These are phyloP conservation scores for Propithecus coquereli DNA, from an alignment of 2,113 vertebrate genomes.

Conservation along the genomic window DNA sequence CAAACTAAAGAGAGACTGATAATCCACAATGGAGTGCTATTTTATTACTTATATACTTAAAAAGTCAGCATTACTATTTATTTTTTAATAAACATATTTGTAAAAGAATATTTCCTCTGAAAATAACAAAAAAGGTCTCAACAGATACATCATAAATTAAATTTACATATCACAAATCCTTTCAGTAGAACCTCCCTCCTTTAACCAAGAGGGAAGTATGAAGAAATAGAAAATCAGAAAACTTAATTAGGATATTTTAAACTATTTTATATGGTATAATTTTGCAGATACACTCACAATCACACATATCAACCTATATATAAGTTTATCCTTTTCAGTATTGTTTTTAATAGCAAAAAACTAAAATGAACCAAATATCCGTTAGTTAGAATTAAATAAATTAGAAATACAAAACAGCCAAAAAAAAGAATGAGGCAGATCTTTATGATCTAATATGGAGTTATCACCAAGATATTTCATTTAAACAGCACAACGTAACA, in stretches of 20 bases:
- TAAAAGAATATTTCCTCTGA: not conserved
- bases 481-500: not conserved
- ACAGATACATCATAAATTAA: not conserved
- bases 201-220: not conserved
- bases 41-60: not conserved
- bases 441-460: not conserved
- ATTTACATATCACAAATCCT: not conserved
- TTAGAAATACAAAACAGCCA: not conserved
- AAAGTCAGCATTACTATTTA: not conserved
- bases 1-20: not conserved
- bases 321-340: not conserved
- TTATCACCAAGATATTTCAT: not conserved
- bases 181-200: not conserved
- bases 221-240: not conserved
- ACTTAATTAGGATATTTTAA: not conserved
- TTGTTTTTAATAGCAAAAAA: slow-evolving; percentile 2
- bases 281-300: not conserved
- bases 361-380: not conserved
- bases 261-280: not conserved
- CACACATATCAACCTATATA: not conserved
- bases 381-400: not conserved
- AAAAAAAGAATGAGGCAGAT: not conserved
- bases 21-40: not conserved
- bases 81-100: not conserved
- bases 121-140: not conserved